A percentile compares a stretch with the other conserved stretches of the same genome.
phyloP scores from a whole-genome alignment of 2,113 vertebrate species.

The Neodon shergylaensis region DNA sequence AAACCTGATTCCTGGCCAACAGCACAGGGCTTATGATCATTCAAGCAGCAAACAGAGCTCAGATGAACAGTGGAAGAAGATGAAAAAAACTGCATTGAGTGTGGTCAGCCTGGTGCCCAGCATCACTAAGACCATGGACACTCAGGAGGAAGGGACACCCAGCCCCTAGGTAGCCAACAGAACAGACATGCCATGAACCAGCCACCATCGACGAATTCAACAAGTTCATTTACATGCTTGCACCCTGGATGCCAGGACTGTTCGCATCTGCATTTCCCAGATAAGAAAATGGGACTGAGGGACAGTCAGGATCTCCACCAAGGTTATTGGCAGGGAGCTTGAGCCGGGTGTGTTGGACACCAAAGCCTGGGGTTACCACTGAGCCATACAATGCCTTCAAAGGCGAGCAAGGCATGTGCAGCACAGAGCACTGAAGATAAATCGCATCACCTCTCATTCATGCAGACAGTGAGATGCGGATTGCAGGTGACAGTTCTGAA shows the following conservation, averaged over 20 bases:
- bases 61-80: not conserved
- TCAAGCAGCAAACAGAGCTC: rapidly evolving
- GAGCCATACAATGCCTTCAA: not conserved
- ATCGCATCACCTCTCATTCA: rapidly evolving
- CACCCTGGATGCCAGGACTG: rapidly evolving
- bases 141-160: rapidly evolving
- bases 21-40: rapidly evolving
- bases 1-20: not conserved
- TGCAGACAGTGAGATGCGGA: not conserved
- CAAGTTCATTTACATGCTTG: rapidly evolving
- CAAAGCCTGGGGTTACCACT: not conserved
- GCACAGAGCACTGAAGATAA: not conserved
- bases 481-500: rapidly evolving
- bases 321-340: not conserved
- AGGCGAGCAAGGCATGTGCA: not conserved
- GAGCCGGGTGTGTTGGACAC: rapidly evolving
- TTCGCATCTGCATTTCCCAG: not conserved
- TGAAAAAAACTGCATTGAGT: rapidly evolving
- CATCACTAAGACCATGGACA: rapidly evolving
- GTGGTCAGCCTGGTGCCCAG: not conserved
- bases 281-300: not conserved
- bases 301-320: not conserved
- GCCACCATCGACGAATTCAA: rapidly evolving
- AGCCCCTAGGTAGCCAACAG: not conserved
- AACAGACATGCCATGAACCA: rapidly evolving